Evolutionary conservation across 2,113 vertebrate genomes (phyloP).

Genomic region (Ginglymostoma cirratum): DNA sequence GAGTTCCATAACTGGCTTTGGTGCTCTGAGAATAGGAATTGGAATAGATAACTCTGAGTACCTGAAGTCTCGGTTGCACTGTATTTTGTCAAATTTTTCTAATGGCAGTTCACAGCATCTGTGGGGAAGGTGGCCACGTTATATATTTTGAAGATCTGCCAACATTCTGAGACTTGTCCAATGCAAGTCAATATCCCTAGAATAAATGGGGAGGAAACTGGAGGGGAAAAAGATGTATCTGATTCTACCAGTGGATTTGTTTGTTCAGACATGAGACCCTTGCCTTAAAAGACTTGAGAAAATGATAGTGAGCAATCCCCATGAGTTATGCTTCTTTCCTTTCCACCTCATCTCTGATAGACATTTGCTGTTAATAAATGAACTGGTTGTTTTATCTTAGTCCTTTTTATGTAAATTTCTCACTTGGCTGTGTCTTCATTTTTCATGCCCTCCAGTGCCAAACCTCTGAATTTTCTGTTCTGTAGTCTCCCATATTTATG

Average conservation of each 20-base stretch:
- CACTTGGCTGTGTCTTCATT: background rate
- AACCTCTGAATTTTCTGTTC: too few species aligned
- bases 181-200: background rate
- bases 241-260: background rate
- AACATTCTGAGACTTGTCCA: background rate
- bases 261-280: background rate
- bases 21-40: background rate
- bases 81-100: background rate
- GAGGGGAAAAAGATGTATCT: background rate
- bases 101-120: background rate
- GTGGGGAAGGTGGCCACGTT: background rate
- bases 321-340: background rate
- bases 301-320: background rate
- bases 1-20: background rate
- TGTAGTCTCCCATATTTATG: too few species aligned
- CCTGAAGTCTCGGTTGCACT: background rate
- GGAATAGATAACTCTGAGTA: background rate
- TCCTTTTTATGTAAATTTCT: background rate
- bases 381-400: background rate
- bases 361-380: background rate
- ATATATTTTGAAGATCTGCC: background rate
- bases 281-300: background rate
- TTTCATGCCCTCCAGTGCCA: background rate
- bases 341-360: background rate
- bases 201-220: background rate